phyloP scores from a whole-genome alignment of 2,113 vertebrate species.

The Clarias gariepinus region DNA sequence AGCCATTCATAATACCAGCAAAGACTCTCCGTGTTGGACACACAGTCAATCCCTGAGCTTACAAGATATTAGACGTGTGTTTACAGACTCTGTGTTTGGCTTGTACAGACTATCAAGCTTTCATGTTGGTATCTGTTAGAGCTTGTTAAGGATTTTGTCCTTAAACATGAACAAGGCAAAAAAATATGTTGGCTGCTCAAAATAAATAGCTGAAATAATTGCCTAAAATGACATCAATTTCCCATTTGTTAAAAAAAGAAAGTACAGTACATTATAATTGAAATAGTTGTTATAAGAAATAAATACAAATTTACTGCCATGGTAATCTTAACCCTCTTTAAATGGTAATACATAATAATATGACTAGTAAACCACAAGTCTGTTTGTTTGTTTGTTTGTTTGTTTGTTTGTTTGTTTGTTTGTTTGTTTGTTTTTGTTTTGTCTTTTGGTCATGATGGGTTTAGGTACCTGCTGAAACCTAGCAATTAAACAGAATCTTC shows the following conservation, averaged over 20 bases:
- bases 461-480: not conserved
- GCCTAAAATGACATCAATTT: constrained; percentile 41
- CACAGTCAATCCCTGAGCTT: constrained; percentile 1
- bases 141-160: constrained; percentile 4
- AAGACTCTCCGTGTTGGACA: not conserved
- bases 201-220: not conserved
- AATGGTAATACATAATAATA: not conserved
- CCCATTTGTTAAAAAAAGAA: constrained; percentile 34
- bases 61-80: constrained; percentile 20
- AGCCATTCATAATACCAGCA: constrained; percentile 36
- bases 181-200: constrained; percentile 9
- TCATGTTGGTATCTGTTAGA: not conserved
- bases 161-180: not conserved
- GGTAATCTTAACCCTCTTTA: constrained; percentile 28
- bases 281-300: constrained; percentile 26
- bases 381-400: no score
- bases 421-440: no score
- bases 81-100: constrained; percentile 7
- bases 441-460: not conserved
- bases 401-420: no score
- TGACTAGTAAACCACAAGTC: not conserved
- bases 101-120: constrained; percentile 1
- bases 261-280: constrained; percentile 33
- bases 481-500: constrained; percentile 39
- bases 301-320: constrained; percentile 33